A percentile compares a stretch with the other conserved stretches of the same genome.
Evolutionary conservation across 2,113 vertebrate species (phyloP).

Genomic region (Ranitomeya imitator): DNA sequence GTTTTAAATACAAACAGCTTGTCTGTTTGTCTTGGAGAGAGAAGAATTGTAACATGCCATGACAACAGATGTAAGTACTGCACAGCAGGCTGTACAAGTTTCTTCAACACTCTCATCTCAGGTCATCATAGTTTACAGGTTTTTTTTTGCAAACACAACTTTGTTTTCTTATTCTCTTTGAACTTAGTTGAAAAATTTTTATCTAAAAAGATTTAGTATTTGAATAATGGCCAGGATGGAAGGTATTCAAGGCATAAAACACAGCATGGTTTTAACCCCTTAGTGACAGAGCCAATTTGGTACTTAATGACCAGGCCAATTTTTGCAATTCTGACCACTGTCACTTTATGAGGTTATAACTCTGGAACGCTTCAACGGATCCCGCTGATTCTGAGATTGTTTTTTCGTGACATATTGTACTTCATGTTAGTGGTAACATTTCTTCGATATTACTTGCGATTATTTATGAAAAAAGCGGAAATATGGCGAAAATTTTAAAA

Average conservation of each 20-base stretch:
- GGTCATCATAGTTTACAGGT: constrained; percentile 5
- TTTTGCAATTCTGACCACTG: no score
- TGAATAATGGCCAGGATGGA: neutral
- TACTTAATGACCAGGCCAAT: no score
- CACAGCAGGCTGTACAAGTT: constrained; percentile 23
- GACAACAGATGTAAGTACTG: constrained; percentile 43
- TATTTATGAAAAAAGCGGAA: no score
- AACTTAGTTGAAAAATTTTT: neutral
- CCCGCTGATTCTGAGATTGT: no score
- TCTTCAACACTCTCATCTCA: neutral
- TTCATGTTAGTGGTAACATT: no score
- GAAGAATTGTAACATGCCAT: constrained; percentile 20
- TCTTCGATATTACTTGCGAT: no score
- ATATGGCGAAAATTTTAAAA: no score
- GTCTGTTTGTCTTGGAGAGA: constrained; percentile 50
- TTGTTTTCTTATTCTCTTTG: constrained; percentile 14
- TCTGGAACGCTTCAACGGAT: no score
- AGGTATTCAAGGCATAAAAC: neutral
- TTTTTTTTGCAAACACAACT: constrained; percentile 24
- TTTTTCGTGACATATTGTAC: no score
- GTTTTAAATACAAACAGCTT: constrained; percentile 48
- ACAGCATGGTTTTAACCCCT: neutral
- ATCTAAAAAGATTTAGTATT: neutral
- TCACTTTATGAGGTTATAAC: no score
- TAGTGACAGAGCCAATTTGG: no score